These are phyloP conservation scores for Sterrhoptilus dennistouni DNA, from an alignment of 2,113 vertebrate genomes.

Conservation along the genomic window DNA sequence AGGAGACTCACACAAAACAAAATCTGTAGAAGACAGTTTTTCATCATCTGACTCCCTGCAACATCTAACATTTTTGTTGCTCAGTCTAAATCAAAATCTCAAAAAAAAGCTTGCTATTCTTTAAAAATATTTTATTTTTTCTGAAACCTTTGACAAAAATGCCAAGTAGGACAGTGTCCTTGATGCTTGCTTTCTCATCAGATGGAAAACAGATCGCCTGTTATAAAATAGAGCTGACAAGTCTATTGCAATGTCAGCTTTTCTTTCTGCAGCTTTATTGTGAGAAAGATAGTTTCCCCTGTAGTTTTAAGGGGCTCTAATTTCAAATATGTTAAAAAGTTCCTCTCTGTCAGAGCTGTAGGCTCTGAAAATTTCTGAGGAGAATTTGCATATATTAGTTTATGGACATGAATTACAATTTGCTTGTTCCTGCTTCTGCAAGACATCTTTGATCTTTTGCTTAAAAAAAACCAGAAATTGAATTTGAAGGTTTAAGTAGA, in stretches of 20 bases:
- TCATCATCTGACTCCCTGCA: conserved; percentile 1
- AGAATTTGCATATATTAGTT: neutral
- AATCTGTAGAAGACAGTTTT: neutral
- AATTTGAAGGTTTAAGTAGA: neutral
- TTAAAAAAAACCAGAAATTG: neutral
- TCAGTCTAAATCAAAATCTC: conserved; percentile 29
- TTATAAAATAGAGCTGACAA: conserved; percentile 32
- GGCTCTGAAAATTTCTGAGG: neutral
- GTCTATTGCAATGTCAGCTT: conserved; percentile 42
- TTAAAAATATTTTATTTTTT: neutral
- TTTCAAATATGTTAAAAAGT: neutral
- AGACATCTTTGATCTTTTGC: neutral
- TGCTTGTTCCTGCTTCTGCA: neutral
- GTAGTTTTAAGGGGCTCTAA: neutral
- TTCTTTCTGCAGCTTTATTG: neutral
- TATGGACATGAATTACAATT: neutral
- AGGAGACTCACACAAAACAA: neutral
- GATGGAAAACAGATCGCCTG: neutral
- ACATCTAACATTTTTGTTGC: conserved; percentile 9
- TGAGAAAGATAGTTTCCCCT: neutral
- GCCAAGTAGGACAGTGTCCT: neutral
- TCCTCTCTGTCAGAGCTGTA: neutral
- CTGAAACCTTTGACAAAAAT: neutral
- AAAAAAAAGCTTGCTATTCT: neutral
- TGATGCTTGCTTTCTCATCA: conserved; percentile 19